phyloP scores from a whole-genome alignment of 1,140 invertebrate species.

The Apis cerana region DNA sequence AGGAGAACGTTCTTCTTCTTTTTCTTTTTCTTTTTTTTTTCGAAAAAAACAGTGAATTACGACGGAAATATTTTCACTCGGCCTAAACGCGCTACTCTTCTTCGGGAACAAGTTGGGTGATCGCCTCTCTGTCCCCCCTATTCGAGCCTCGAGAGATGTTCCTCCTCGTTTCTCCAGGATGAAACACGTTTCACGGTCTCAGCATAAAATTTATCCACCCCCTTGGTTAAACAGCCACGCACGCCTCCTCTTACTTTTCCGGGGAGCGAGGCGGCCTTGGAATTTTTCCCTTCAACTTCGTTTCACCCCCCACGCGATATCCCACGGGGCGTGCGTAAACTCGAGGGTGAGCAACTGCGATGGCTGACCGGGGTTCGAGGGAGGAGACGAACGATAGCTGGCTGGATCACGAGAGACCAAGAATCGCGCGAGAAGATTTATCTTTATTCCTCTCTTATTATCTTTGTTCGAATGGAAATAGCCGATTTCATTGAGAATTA shows the following conservation, averaged over 20 bases:
- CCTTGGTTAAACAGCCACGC: conserved; percentile 76
- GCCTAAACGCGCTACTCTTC: conserved; percentile 63
- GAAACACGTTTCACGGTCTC: conserved; percentile 76
- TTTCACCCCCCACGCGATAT: conserved; percentile 54
- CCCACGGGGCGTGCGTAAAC: conserved; percentile 46
- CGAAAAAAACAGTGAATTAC: conserved; percentile 72
- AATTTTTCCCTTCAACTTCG: conserved; percentile 53
- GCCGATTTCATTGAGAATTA: background rate
- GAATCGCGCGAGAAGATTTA: background rate
- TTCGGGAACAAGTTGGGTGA: conserved; percentile 14
- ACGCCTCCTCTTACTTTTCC: conserved; percentile 71
- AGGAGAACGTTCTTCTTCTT: conserved; percentile 54
- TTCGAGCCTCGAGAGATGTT: conserved; percentile 52
- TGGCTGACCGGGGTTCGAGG: conserved; percentile 26
- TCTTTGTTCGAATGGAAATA: too few species aligned
- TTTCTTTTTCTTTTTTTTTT: conserved; percentile 39
- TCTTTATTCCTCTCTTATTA: background rate
- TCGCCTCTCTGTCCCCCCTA: conserved; percentile 11
- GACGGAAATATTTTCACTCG: conserved; percentile 71
- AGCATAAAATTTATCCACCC: conserved; percentile 77
- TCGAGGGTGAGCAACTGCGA: background rate
- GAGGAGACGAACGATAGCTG: background rate
- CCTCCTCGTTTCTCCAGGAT: conserved; percentile 66
- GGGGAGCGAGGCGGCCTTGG: conserved; percentile 35
- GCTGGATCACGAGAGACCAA: background rate